Evolutionary conservation across 2,113 vertebrate genomes (phyloP).

Genomic region (Microcebus ravelobensis): DNA sequence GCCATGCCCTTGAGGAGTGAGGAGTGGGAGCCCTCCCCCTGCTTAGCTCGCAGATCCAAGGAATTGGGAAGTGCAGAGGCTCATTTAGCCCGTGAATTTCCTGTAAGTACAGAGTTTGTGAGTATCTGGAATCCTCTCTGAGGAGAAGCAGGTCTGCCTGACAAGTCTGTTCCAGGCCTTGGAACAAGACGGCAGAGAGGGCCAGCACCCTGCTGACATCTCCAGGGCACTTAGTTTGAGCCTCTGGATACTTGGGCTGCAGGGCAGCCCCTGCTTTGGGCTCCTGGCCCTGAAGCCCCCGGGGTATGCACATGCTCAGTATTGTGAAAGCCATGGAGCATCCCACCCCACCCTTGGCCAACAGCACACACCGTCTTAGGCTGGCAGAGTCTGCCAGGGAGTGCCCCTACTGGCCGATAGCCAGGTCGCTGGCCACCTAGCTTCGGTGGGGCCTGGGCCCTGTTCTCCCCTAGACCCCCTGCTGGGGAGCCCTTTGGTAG

Average conservation of each 20-base stretch:
- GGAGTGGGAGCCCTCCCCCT: background rate
- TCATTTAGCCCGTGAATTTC: background rate
- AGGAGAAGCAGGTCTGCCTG: background rate
- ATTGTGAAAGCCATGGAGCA: background rate
- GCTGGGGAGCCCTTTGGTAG: background rate
- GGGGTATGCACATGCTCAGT: background rate
- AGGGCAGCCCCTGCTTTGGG: background rate
- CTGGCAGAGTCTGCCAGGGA: background rate
- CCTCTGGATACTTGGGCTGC: background rate
- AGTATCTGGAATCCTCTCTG: background rate
- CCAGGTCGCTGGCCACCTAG: background rate
- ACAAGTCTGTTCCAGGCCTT: background rate
- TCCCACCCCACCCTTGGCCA: background rate
- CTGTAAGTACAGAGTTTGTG: background rate
- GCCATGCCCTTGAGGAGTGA: background rate
- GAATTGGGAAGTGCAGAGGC: background rate
- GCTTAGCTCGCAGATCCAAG: background rate
- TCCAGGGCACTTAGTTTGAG: background rate
- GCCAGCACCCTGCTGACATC: background rate
- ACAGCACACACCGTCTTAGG: rapidly evolving
- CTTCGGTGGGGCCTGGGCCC: background rate
- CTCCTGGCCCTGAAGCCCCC: background rate
- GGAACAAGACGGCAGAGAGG: background rate
- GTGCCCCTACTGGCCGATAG: background rate
- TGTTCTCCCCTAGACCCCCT: background rate